A percentile compares a stretch with the other conserved stretches of the same genome.
Conservation (phyloP, 2,113 vertebrate species). For the Solea senegalensis region DNA sequence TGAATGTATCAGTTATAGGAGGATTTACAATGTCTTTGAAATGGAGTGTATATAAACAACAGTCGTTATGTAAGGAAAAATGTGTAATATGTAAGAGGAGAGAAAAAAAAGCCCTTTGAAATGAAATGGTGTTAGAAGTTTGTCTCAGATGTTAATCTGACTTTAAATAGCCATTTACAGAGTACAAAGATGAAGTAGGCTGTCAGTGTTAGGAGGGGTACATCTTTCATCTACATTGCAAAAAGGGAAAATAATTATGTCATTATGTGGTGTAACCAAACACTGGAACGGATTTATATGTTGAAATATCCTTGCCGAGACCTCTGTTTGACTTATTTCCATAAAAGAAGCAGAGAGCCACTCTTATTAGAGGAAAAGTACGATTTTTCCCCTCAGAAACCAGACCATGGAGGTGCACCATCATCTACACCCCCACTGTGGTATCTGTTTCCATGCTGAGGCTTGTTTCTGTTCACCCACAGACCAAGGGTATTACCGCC, state of each 20-base stretch:
- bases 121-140: slow-evolving; percentile 56
- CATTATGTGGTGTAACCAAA: slow-evolving; percentile 64
- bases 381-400: slow-evolving; percentile 49
- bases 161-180: slow-evolving; percentile 70
- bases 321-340: slow-evolving; percentile 68
- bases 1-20: background rate
- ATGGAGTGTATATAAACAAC: slow-evolving; percentile 33
- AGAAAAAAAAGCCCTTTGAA: slow-evolving; percentile 34
- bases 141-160: slow-evolving; percentile 63
- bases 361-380: slow-evolving; percentile 59
- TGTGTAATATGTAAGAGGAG: slow-evolving; percentile 12
- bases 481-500: slow-evolving; percentile 69
- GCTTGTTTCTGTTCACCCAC: slow-evolving; percentile 56
- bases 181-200: slow-evolving; percentile 62
- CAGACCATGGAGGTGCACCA: slow-evolving; percentile 19
- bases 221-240: slow-evolving; percentile 58
- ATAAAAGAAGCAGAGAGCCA: slow-evolving; percentile 49
- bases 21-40: slow-evolving; percentile 44
- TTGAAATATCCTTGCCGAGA: slow-evolving; percentile 67
- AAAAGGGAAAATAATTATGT: slow-evolving; percentile 68
- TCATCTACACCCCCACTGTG: slow-evolving; percentile 29
- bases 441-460: slow-evolving; percentile 45
- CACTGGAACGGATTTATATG: slow-evolving; percentile 62
- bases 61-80: slow-evolving; percentile 45
- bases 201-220: slow-evolving; percentile 33